A percentile compares a stretch with the other conserved stretches of the same genome.
Evolutionary conservation across 2,797 vertebrate genomes (phyloP).

Genomic region (Acropternis orthonyx): DNA sequence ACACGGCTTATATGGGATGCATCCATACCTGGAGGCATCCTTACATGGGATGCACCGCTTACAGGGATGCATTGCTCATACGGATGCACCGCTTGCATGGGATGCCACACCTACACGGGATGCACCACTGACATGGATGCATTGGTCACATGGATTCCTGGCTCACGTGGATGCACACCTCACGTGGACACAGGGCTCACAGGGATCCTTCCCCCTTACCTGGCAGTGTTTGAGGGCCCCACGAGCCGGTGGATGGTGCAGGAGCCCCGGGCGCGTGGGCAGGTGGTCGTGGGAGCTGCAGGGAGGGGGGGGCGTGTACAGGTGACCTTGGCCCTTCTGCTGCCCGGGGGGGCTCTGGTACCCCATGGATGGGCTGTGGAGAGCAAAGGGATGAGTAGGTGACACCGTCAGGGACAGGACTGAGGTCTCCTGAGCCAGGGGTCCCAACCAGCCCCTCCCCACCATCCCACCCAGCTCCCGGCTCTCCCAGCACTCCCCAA

Average conservation of each 20-base stretch:
- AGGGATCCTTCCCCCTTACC: slow-evolving; percentile 22
- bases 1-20: fast-evolving
- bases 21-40: too few relatives aligned
- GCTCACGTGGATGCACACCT: too few relatives aligned
- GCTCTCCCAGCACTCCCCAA: neutral
- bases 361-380: slow-evolving; percentile 82
- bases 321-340: slow-evolving; percentile 82
- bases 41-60: neutral
- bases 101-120: too few relatives aligned
- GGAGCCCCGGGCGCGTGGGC: slow-evolving; percentile 50
- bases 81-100: neutral
- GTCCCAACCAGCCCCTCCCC: neutral
- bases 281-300: slow-evolving; percentile 70
- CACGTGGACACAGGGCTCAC: neutral
- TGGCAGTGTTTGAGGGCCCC: slow-evolving; percentile 86
- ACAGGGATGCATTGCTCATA: fast-evolving
- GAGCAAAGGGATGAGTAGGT: neutral
- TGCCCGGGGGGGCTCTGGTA: slow-evolving; percentile 87
- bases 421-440: neutral
- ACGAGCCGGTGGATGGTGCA: slow-evolving; percentile 64
- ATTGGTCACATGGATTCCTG: neutral
- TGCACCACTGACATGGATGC: too few relatives aligned
- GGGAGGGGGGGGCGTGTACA: slow-evolving; percentile 69
- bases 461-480: neutral
- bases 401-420: neutral